Base-by-base conservation (phyloP, 2,797 vertebrate genomes). In the Epinephelus awoara region DNA sequence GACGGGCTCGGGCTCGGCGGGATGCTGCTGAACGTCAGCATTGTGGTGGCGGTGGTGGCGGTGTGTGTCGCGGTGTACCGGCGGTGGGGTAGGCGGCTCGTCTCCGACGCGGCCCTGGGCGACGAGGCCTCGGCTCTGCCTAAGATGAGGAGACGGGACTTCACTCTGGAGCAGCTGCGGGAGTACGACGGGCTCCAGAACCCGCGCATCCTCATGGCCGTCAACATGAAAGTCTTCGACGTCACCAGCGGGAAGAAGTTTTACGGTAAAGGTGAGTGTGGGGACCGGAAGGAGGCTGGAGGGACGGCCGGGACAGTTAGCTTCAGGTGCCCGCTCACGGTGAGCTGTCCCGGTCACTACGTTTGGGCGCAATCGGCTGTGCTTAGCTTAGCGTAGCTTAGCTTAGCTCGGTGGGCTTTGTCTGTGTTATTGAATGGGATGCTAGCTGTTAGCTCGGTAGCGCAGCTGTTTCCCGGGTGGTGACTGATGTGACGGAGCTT, bases 161-260 rank as follows among this genome's bases (percentile, higher is more conserved):
- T 99, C 95, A 96, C 93, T 61, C 86, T 99, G 94, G 96, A 99
- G 91, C 98, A 99, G 92, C 94, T 99, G 91, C 91, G 96, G 86
- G 97, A 98, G 75, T 99, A 96, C 92, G 97, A 99, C 91, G 98
- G 98, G 5, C 89, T 96, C 47, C 95, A 92, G 83, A 96, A 95
- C 90, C 97, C 98, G 10, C 97, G 97, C 90, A 98, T 99, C 92
- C 95, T 99, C n/a, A 96, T 99, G 92, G 98, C 98, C 19, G 98
- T 99, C 90, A 98, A 99, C 93, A 98, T 97, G 94, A 99, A 99
- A 87, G 94, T 99, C 70, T 99, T 99, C 95, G 98, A 99, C 91
- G 98, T 99, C 92, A 99, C 97, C 85, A 96, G 96, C 87, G 98
- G 98, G 68, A 97, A 95, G 94, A 98, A 96, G 95, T 99, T 99